Evolutionary conservation across 2,113 vertebrate genomes (phyloP).

Genomic region (Eubucco bourcierii): DNA sequence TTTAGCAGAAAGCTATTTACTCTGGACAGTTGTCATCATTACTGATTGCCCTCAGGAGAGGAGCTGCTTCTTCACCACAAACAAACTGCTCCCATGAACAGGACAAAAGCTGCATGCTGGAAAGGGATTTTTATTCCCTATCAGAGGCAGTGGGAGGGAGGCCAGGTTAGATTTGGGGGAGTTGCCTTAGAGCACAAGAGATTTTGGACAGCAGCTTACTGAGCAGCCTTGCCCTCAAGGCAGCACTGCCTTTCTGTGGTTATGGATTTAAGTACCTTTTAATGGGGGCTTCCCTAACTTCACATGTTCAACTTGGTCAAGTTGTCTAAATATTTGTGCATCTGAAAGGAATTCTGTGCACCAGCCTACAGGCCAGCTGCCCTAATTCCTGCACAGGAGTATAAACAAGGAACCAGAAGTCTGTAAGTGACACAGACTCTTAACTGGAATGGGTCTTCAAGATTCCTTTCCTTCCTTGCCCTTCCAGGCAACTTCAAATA

Average conservation of each 20-base stretch:
- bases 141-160: neutral
- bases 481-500: neutral
- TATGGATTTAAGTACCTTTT: neutral
- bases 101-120: neutral
- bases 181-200: neutral
- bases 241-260: neutral
- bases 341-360: neutral
- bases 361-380: neutral
- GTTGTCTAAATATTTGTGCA: constrained; percentile 39
- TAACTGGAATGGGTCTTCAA: neutral
- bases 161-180: neutral
- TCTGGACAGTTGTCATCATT: constrained; percentile 28
- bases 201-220: neutral
- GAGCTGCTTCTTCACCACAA: neutral
- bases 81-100: neutral
- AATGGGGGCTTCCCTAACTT: neutral
- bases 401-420: neutral
- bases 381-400: neutral
- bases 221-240: neutral
- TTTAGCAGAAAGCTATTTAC: constrained; percentile 51
- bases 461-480: neutral
- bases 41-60: neutral
- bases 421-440: neutral
- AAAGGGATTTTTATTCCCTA: neutral
- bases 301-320: neutral